Evolutionary conservation across 2,113 vertebrate species (phyloP), one percentile per base, ranked within the genome.

Genomic region (Nycticryphes semicollaris): DNA sequence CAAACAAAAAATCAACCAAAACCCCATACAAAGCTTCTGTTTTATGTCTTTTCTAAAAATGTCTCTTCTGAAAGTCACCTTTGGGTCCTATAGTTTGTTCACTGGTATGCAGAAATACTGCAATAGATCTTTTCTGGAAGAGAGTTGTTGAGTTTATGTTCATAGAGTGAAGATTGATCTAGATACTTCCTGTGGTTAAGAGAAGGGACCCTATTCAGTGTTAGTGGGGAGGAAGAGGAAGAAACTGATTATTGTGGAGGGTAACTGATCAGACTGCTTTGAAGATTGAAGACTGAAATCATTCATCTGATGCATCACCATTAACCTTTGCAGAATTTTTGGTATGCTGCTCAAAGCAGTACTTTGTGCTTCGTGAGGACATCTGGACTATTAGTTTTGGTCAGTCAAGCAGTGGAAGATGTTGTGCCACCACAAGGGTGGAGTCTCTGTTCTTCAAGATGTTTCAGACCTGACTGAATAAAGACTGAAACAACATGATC

Each of bases 21-120:
- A 0, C 0, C 4, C 18, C 2, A 39, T 23, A 16, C 18, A 35
- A 12, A 84, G 35, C 7, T 5, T 67, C 75, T 54, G 5, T 64
- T 14, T 59, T 63, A 24, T 23, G 37, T 8, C 6, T 10, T 51
- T 69, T 63, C 43, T 88, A 72, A 72, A 68, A 78, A 39, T 14
- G 15, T 41, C 10, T 75, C 37, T 84, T 78, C 24, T 68, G 30
- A 47, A 85, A 64, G 33, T 75, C 15, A 3, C 8, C 23, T 56
- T 86, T 33, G 35, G 8, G 9, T 87, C 14, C 10, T 79, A 3
- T 19, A 68, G 43, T 88, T 88, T 91, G 27, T 57, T 79, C 0
- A 1, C 1, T 68, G 60, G 21, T 37, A 64, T 62, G 47, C 79
- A 64, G 56, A 72, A 90, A 47, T 90, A n/a, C 17, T 90, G 25